A percentile compares a stretch with the other conserved stretches of the same genome.
Evolutionary conservation across 2,113 vertebrate species (phyloP).

Genomic region (Picathartes gymnocephalus): DNA sequence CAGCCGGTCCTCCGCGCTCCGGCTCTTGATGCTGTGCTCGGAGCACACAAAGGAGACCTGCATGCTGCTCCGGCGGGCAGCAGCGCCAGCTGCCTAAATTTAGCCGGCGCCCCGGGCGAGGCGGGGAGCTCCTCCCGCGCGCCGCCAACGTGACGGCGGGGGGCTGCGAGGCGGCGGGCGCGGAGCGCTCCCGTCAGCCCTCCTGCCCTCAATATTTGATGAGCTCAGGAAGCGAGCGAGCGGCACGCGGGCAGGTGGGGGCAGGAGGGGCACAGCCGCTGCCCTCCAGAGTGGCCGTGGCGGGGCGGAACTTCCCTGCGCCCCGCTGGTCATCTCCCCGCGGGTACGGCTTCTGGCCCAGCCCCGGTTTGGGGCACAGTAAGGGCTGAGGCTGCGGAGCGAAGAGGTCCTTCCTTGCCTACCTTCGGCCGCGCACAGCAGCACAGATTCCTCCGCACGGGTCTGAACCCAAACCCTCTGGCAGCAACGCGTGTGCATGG

Average conservation of each 20-base stretch:
- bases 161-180: slow-evolving; percentile 13
- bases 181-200: slow-evolving; percentile 1
- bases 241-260: background rate
- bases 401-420: background rate
- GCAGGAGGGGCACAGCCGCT: background rate
- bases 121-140: slow-evolving; percentile 57
- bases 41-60: slow-evolving; percentile 96
- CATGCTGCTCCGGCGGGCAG: slow-evolving; percentile 73
- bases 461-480: background rate
- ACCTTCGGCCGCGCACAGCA: background rate
- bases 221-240: background rate
- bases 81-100: slow-evolving; percentile 55
- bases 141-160: slow-evolving; percentile 52
- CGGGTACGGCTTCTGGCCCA: background rate
- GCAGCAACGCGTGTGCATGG: background rate
- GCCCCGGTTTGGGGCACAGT: background rate
- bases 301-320: background rate
- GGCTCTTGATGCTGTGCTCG: slow-evolving; percentile 88
- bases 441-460: background rate
- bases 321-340: background rate
- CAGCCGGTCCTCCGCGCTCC: slow-evolving; percentile 85
- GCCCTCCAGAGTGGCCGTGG: background rate
- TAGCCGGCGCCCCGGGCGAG: slow-evolving; percentile 48
- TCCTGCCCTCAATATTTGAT: slow-evolving; percentile 48
- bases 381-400: background rate